phyloP scores from a whole-genome alignment of 1,140 invertebrate species.

The Pygmarrhopalites habei region DNA sequence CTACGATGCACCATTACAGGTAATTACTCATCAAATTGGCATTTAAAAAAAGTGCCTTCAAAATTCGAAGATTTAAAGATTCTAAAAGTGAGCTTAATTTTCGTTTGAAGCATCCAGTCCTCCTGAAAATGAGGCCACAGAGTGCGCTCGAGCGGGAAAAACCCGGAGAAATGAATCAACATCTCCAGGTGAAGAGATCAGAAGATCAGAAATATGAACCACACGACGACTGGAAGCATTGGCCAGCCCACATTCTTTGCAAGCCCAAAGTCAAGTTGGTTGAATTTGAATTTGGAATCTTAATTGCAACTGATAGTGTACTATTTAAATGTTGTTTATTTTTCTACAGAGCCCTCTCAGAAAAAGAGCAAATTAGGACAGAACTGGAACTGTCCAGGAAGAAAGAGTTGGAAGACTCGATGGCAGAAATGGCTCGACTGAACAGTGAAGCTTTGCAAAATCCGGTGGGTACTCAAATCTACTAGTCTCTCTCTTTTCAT shows the following conservation, averaged over 20 bases:
- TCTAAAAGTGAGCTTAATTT: background rate
- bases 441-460: background rate
- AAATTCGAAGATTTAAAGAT: background rate
- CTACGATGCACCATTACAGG: background rate
- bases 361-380: too few relatives aligned
- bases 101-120: conserved; percentile 2
- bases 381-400: background rate
- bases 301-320: too few relatives aligned
- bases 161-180: background rate
- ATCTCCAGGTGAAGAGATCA: background rate
- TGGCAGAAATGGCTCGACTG: background rate
- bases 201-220: background rate
- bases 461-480: background rate
- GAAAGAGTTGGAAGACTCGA: background rate
- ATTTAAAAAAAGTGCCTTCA: background rate
- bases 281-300: too few relatives aligned
- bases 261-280: too few relatives aligned
- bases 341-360: too few relatives aligned
- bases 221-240: background rate
- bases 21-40: background rate
- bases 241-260: too few relatives aligned
- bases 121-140: background rate
- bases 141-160: too few relatives aligned
- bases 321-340: too few relatives aligned
- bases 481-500: too few relatives aligned